Evolutionary conservation across 2,888 invertebrate genomes (phyloP), one percentile per base, ranked within the genome.

Genomic region (Callinectes sapidus): DNA sequence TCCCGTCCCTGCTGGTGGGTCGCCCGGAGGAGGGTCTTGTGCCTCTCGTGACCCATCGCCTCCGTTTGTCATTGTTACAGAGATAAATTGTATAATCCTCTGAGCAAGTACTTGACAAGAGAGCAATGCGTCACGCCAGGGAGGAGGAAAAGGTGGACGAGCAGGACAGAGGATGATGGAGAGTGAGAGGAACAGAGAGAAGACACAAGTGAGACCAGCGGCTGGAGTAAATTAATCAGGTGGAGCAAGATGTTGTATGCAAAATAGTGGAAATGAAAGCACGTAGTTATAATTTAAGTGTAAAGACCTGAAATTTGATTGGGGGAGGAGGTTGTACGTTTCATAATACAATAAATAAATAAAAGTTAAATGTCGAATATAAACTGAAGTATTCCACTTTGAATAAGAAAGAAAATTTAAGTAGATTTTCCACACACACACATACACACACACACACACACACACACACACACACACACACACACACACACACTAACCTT

Each of bases 11-110:
- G 35, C 16, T 32, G 32, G 81, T 35, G 81, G 35, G 35, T 35
- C 32, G 35, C 18, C 32, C 42, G 28, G 23, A 28, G 91, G 87
- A 18, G 85, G 13, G 61, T 35, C 32, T 35, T 55, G 54, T 89
- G 92, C 14, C 92, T 85, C 77, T 54, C 32, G 81, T 81, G 55
- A 86, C 61, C 89, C 61, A 28, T 87, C 39, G 61, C 55, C 89
- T 89, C 42, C 89, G 92, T 92, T 92, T 92, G 92, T 92, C 92
- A 92, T 92, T 89, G 92, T 92, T 92, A 92, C 92, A 81, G 85
- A 89, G 92, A 92, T 92, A 87, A 92, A 92, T 89, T 66, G 85
- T 85, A 66, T 89, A 86, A 92, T 92, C 89, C 89, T 85, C 61
- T 48, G 89, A 61, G 85, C 92, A 89, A 92, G 92, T 92, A 92